Conservation (phyloP, 2,113 vertebrate species). For the Brachyistius frenatus region DNA sequence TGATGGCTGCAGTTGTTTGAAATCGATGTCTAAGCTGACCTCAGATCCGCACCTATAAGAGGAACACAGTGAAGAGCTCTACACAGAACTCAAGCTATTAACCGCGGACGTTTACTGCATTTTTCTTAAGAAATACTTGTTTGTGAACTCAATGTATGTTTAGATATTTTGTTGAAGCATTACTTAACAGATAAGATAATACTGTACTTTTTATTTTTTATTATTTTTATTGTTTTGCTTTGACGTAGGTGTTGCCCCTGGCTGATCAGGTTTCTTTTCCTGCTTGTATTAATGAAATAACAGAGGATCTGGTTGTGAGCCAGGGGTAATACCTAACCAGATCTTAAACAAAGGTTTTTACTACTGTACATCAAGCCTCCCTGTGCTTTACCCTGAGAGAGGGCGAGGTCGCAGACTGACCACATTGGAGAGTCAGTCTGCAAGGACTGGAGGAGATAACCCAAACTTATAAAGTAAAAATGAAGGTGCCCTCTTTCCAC, state of each 20-base stretch:
- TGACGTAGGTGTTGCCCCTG: slow-evolving; percentile 51
- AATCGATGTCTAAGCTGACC: slow-evolving; percentile 50
- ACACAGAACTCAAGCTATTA: slow-evolving; percentile 71
- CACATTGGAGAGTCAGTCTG: slow-evolving; percentile 32
- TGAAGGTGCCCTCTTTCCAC: background rate
- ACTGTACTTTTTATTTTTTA: slow-evolving; percentile 50
- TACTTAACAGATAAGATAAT: slow-evolving; percentile 63
- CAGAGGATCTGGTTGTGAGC: slow-evolving; percentile 30
- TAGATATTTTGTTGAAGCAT: slow-evolving; percentile 75
- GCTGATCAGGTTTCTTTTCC: slow-evolving; percentile 39
- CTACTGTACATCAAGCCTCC: slow-evolving; percentile 60
- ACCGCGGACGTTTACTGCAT: slow-evolving; percentile 72
- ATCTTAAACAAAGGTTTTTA: slow-evolving; percentile 58
- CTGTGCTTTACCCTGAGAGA: slow-evolving; percentile 65
- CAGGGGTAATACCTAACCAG: slow-evolving; percentile 38
- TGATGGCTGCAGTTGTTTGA: slow-evolving; percentile 21
- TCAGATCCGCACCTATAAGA: slow-evolving; percentile 66
- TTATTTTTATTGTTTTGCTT: slow-evolving; percentile 36
- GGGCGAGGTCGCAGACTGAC: slow-evolving; percentile 43
- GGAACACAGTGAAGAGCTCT: slow-evolving; percentile 53
- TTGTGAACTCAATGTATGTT: slow-evolving; percentile 73
- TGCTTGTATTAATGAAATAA: slow-evolving; percentile 40
- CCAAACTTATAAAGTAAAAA: slow-evolving; percentile 21
- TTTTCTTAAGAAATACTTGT: slow-evolving; percentile 73
- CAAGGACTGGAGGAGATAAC: slow-evolving; percentile 39